Evolutionary conservation across 2,888 invertebrate genomes (phyloP), one percentile per base, ranked within the genome.

Genomic region (Cheilosia variabilis): DNA sequence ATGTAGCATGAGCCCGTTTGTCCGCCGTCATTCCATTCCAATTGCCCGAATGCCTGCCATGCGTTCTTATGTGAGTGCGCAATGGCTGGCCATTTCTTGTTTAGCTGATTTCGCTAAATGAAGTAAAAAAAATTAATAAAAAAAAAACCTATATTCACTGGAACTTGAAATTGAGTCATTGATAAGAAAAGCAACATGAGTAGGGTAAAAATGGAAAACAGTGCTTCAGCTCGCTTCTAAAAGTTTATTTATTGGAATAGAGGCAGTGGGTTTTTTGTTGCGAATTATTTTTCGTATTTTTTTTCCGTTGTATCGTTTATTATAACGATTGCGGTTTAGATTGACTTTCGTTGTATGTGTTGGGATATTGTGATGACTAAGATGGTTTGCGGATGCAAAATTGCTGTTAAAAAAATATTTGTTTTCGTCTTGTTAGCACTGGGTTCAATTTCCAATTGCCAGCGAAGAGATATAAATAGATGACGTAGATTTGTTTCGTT

Each of bases 121-220:
- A 79, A 72, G 58, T 71, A 22, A 24, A n/a, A n/a, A n/a, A n/a
- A n/a, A n/a, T n/a, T n/a, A n/a, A 22, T 43, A 68, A 57, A 57
- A 47, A 53, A n/a, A 22, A 41, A 41, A 19, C 47, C 10, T 19
- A 19, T 5, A 24, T 72, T 65, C 57, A 50, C 63, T 65, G 63
- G 57, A 79, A 79, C 72, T 79, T 65, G 78, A 79, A 72, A 79
- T 72, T 72, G 72, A 79, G 63, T 78, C 78, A 79, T 65, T 72
- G 72, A 79, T 72, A 79, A 79, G 72, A 45, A 45, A 60, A 71
- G 65, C 71, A 68, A 68, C 55, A 58, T 60, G 71, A 60, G 60
- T 71, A 37, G 71, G 37, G 50, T 50, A 50, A 60, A 50, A 27
- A 57, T 43, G n/a, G 57, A 57, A 58, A 31, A 31, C 31, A 58